These are phyloP conservation scores for Crenuchus spilurus DNA, from an alignment of 2,797 vertebrate genomes.

Conservation along the genomic window DNA sequence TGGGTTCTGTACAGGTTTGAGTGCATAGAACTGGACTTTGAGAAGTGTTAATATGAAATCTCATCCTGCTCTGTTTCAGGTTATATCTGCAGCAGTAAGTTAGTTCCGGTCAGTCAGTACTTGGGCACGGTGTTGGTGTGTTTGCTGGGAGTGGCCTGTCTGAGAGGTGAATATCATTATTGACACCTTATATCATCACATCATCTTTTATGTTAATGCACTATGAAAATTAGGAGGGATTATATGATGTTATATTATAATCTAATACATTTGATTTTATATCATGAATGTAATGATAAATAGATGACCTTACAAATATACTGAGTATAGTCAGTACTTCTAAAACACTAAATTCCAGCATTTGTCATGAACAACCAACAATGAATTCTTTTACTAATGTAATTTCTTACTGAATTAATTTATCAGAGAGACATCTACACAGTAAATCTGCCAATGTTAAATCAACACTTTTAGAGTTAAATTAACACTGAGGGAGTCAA, in stretches of 20 bases:
- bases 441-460: too few species aligned
- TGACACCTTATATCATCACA: too few species aligned
- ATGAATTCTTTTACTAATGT: too few species aligned
- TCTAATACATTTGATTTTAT: not conserved
- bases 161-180: constrained; percentile 78
- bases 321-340: not conserved
- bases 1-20: too few species aligned
- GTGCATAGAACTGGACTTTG: not conserved
- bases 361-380: too few species aligned
- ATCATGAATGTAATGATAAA: too few species aligned
- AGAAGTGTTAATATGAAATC: not conserved
- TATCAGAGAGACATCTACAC: too few species aligned
- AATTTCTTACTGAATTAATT: too few species aligned
- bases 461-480: too few species aligned
- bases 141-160: constrained; percentile 87
- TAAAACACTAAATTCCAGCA: too few species aligned
- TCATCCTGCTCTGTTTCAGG: constrained; percentile 68
- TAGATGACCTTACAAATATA: too few species aligned
- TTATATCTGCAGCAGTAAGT: constrained; percentile 86
- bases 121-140: constrained; percentile 84
- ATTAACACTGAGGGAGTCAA: too few species aligned
- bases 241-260: not conserved
- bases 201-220: not conserved
- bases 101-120: constrained; percentile 87
- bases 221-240: not conserved